Evolutionary conservation across 2,888 invertebrate genomes (phyloP), one percentile per base, ranked within the genome.

Genomic region (Brenthis hecate): DNA sequence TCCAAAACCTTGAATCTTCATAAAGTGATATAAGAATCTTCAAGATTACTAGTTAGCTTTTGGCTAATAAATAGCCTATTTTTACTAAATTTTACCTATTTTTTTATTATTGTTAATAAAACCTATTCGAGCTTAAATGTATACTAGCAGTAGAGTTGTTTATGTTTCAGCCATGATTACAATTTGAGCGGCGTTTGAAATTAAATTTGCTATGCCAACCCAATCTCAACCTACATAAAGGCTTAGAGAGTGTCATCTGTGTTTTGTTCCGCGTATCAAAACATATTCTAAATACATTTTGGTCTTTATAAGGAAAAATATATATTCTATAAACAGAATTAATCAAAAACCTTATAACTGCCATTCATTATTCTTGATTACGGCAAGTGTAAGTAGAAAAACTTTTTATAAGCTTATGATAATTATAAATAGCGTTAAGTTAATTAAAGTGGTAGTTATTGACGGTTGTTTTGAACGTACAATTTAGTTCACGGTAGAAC

Each of bases 181-280:
- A 61, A 56, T 61, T 51, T 55, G 51, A 63, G 5, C n/a, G 36
- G 54, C 68, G 62, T 63, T 66, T 54, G 47, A 69, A 71, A 68
- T 66, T 55, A 55, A 58, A 71, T 69, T 69, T 51, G 19, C n/a
- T 32, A 57, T 56, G 57, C 57, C 58, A 63, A 61, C 56, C 62
- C 55, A 36, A 19, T 56, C 23, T 28, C n/a, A 56, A 43, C 54
- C 23, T 53, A 62, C 43, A 68, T 68, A 58, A 32, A 63, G 65
- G 50, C 19, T 64, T 50, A 56, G 50, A 65, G 58, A 56, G 56
- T 61, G 65, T 66, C 65, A 58, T 62, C 28, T 62, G 36, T n/a
- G n/a, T 63, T 53, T 56, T 56, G 62, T 63, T 68, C 53, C 47
- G 53, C 56, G 50, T 57, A 57, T 63, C 60, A 61, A 43, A 56